phyloP scores from a whole-genome alignment of 1,140 invertebrate genomes.

The Pseudoatta argentina region DNA sequence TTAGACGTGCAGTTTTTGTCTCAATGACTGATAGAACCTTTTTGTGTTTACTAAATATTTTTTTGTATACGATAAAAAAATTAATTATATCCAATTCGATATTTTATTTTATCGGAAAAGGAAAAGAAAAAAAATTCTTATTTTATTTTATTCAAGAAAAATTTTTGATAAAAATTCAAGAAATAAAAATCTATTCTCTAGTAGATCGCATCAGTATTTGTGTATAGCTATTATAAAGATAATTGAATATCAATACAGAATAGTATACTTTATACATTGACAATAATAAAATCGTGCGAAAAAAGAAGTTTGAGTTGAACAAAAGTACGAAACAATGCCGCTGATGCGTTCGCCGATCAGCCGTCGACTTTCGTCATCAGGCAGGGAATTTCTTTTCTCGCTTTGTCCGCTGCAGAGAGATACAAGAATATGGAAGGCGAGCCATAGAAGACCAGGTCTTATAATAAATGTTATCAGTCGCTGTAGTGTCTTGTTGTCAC shows the following conservation, averaged over 20 bases:
- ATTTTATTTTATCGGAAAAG: background rate
- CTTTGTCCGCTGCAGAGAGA: constrained; percentile 63
- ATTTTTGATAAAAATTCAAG: background rate
- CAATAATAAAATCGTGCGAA: background rate
- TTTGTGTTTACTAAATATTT: background rate
- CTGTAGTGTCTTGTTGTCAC: constrained; percentile 71
- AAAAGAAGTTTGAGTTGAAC: background rate
- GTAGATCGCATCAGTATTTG: background rate
- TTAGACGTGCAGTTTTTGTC: background rate
- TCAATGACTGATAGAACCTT: background rate
- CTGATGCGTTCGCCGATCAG: constrained; percentile 36
- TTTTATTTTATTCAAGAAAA: no score
- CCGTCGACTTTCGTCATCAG: constrained; percentile 14
- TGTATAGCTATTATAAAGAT: background rate
- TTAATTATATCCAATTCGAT: background rate
- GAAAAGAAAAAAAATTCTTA: no score
- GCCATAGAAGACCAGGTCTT: constrained; percentile 49
- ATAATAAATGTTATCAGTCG: constrained; percentile 78
- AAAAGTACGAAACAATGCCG: background rate
- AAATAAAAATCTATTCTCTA: background rate
- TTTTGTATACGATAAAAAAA: background rate
- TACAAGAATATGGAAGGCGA: constrained; percentile 25
- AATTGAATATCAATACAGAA: background rate
- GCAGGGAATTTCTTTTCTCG: constrained; percentile 50
- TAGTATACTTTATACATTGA: background rate